Evolutionary conservation across 2,888 invertebrate species (phyloP).

Genomic region (Podabrus alpinus): DNA sequence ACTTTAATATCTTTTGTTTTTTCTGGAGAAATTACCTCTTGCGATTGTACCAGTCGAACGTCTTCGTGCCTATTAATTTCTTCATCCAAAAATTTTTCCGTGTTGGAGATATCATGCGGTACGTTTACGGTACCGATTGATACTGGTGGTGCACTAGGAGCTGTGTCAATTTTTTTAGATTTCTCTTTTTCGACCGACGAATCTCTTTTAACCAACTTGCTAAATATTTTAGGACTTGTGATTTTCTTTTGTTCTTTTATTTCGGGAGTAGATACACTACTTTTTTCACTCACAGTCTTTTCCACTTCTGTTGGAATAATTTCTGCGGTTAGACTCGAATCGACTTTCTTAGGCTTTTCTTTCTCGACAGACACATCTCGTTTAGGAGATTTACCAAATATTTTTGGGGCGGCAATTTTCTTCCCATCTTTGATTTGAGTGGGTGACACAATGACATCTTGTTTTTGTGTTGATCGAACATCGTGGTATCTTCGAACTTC

Average conservation of each 20-base stretch:
- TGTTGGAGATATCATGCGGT: conserved; percentile 6
- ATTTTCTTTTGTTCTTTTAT: conserved; percentile 4
- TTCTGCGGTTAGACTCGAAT: too few species aligned
- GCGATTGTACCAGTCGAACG: conserved; percentile 14
- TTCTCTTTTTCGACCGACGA: not conserved
- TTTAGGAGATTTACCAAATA: conserved; percentile 32
- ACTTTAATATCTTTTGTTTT: conserved; percentile 23
- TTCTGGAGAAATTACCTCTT: not conserved
- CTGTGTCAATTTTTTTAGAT: not conserved
- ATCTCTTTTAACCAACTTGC: conserved; percentile 17
- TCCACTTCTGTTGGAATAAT: not conserved
- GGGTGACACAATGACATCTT: not conserved
- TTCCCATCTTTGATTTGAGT: not conserved
- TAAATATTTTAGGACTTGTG: conserved; percentile 14
- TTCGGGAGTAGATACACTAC: not conserved
- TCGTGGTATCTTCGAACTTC: conserved; percentile 34
- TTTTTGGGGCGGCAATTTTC: not conserved
- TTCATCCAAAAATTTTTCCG: conserved; percentile 31
- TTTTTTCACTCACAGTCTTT: not conserved
- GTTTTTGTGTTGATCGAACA: conserved; percentile 10
- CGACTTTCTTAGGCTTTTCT: not conserved
- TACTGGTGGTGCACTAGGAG: not conserved
- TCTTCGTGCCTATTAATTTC: conserved; percentile 33
- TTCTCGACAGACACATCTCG: conserved; percentile 5
- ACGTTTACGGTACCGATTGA: not conserved